These are phyloP conservation scores for Corythucha ciliata DNA, from an alignment of 2,888 invertebrate genomes.

Conservation along the genomic window DNA sequence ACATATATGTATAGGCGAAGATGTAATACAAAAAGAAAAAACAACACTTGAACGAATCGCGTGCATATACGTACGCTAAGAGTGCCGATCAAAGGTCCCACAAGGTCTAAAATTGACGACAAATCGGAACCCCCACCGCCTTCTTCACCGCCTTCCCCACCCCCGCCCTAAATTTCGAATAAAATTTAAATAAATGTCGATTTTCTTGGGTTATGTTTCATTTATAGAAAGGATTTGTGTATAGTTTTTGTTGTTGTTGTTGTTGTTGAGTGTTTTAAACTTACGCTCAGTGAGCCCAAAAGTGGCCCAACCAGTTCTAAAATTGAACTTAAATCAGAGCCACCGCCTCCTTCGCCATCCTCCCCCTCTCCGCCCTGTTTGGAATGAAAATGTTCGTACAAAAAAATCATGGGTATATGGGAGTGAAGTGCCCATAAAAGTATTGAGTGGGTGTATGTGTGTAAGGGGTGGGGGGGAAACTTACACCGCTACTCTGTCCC, in stretches of 20 bases:
- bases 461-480: no score
- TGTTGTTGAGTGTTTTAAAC: conserved; percentile 7
- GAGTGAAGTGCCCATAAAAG: no score
- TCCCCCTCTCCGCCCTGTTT: conserved; percentile 25
- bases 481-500: conserved; percentile 23
- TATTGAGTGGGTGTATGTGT: no score
- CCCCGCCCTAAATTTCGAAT: conserved; percentile 19
- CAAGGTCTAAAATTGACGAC: conserved; percentile 32
- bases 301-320: conserved; percentile 27
- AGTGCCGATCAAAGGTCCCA: conserved; percentile 33
- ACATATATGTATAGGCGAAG: no score
- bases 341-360: conserved; percentile 24
- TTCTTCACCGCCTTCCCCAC: conserved; percentile 23
- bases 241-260: no score
- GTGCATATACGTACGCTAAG: conserved; percentile 27
- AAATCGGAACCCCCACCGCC: conserved; percentile 31
- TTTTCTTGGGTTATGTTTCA: no score
- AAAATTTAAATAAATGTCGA: not conserved
- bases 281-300: conserved; percentile 31
- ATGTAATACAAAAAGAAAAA: no score
- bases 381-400: conserved; percentile 8
- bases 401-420: no score
- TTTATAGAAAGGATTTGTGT: not conserved
- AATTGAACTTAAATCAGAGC: conserved; percentile 28
- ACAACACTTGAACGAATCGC: no score